These are phyloP conservation scores for Ochlodes sylvanus DNA, from an alignment of 2,888 invertebrate species.

Conservation along the genomic window DNA sequence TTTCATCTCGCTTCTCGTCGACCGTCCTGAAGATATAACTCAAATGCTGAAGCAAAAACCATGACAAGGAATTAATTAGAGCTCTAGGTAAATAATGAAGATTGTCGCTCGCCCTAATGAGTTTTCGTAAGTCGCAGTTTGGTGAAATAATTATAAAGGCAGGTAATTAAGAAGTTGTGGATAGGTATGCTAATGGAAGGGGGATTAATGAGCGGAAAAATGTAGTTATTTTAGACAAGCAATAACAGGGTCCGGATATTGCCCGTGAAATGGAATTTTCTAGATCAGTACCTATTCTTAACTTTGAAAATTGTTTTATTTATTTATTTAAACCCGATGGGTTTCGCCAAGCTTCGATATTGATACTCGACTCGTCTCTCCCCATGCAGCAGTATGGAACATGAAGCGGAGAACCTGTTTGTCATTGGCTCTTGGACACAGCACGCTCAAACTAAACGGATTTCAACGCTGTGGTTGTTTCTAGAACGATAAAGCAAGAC, in stretches of 20 bases:
- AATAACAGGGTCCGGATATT: slow-evolving; percentile 31
- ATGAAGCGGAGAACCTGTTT: too few relatives aligned
- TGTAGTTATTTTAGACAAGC: slow-evolving; percentile 38
- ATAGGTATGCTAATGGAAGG: slow-evolving; percentile 60
- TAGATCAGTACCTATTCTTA: not conserved
- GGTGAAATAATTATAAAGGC: slow-evolving; percentile 73
- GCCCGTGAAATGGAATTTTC: slow-evolving; percentile 32
- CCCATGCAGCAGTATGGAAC: too few relatives aligned
- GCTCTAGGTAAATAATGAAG: slow-evolving; percentile 84
- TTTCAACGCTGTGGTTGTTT: too few relatives aligned
- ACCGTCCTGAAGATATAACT: slow-evolving; percentile 73
- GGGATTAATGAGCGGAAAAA: slow-evolving; percentile 63
- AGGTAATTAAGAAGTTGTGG: slow-evolving; percentile 78
- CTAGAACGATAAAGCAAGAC: too few relatives aligned
- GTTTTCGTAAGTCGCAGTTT: slow-evolving; percentile 69
- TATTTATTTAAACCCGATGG: too few relatives aligned
- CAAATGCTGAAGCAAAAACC: slow-evolving; percentile 84
- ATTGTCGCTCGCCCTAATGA: slow-evolving; percentile 81
- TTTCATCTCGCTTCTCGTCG: slow-evolving; percentile 55
- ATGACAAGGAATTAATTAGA: slow-evolving; percentile 86
- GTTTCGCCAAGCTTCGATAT: too few relatives aligned
- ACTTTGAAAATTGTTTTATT: not conserved
- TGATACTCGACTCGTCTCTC: too few relatives aligned
- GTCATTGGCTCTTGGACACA: too few relatives aligned
- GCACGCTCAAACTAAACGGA: too few relatives aligned